Conservation (phyloP, 1,140 invertebrate genomes). For the Drosophila tani region DNA sequence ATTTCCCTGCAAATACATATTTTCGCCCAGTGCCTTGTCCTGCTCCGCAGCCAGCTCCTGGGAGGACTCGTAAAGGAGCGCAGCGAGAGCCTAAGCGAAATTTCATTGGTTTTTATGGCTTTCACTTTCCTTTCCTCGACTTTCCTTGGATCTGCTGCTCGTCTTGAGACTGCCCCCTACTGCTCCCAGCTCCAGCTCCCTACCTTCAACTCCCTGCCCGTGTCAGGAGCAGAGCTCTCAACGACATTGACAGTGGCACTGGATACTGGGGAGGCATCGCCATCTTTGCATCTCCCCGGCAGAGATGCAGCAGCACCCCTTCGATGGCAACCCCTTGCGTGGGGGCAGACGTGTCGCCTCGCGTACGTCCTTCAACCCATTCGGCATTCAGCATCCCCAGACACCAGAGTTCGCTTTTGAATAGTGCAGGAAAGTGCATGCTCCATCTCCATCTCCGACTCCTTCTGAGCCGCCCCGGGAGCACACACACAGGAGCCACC, state of each 20-base stretch:
- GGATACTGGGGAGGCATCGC: slow-evolving; percentile 21
- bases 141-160: not conserved
- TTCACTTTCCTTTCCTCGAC: slow-evolving; percentile 41
- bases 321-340: slow-evolving; percentile 45
- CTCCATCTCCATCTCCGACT: slow-evolving; percentile 7
- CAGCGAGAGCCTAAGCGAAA: slow-evolving; percentile 68
- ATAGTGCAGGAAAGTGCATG: slow-evolving; percentile 80
- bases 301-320: slow-evolving; percentile 13
- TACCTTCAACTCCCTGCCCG: not conserved
- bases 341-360: slow-evolving; percentile 48
- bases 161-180: slow-evolving; percentile 20
- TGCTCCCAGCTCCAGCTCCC: not conserved
- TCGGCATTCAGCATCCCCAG: slow-evolving; percentile 13
- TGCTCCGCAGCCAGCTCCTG: slow-evolving; percentile 1
- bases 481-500: slow-evolving; percentile 54
- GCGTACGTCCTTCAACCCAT: slow-evolving; percentile 63
- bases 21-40: slow-evolving; percentile 19
- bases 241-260: slow-evolving; percentile 32
- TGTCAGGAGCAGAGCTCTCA: slow-evolving; percentile 4
- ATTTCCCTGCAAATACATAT: too few relatives aligned
- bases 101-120: slow-evolving; percentile 76
- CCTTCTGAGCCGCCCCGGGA: slow-evolving; percentile 13
- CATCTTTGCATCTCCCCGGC: slow-evolving; percentile 38
- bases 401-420: slow-evolving; percentile 57
- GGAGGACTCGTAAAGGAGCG: slow-evolving; percentile 60